phyloP scores from a whole-genome alignment of 2,797 vertebrate genomes.

The Luscinia luscinia region DNA sequence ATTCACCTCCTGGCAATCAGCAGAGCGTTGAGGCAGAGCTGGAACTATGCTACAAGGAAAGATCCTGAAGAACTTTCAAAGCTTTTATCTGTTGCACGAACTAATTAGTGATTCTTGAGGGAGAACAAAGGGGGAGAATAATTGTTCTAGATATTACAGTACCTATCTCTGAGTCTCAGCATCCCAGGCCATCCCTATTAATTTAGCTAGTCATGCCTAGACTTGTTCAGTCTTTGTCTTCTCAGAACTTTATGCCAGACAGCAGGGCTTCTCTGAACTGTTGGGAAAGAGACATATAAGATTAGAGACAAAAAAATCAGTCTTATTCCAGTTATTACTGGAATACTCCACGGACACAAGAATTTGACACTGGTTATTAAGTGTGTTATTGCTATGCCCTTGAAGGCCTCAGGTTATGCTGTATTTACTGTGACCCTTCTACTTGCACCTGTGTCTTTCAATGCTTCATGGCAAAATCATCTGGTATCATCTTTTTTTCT shows the following conservation, averaged over 20 bases:
- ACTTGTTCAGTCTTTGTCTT: conserved; percentile 1
- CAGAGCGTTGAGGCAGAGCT: conserved; percentile 1
- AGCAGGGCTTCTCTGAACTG: conserved; percentile 12
- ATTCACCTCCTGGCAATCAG: conserved; percentile 23
- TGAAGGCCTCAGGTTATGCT: not conserved
- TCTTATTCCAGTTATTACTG: conserved; percentile 26
- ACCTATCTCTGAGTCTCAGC: not conserved
- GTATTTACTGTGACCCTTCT: conserved; percentile 12
- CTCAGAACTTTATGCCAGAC: conserved; percentile 12
- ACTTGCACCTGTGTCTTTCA: not conserved
- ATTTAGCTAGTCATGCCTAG: not conserved
- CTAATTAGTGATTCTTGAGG: conserved; percentile 19
- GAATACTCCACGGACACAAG: conserved; percentile 19
- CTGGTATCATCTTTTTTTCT: not conserved
- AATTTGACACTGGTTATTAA: not conserved
- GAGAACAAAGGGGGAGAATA: not conserved
- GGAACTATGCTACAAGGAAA: not conserved
- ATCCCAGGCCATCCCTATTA: not conserved
- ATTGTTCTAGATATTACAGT: not conserved
- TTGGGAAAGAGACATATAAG: not conserved
- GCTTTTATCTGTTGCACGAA: conserved; percentile 1
- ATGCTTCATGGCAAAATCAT: not conserved
- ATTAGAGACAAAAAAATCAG: conserved; percentile 30
- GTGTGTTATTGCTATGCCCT: conserved; percentile 6
- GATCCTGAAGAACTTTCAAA: conserved; percentile 7